These are phyloP conservation scores for Ochropacha duplaris DNA, from an alignment of 2,888 invertebrate species.

Conservation along the genomic window DNA sequence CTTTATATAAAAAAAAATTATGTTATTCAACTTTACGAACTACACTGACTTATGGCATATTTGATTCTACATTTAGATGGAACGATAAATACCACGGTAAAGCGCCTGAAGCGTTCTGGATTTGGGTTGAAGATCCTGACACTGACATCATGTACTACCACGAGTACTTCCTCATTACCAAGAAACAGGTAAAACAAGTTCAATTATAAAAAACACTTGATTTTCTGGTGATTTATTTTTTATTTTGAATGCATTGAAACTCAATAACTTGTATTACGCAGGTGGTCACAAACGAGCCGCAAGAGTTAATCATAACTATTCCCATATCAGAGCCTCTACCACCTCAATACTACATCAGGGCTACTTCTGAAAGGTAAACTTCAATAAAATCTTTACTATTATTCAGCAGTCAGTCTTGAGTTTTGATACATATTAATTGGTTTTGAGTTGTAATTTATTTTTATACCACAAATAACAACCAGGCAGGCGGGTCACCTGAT, in stretches of 20 bases:
- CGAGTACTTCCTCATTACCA: conserved; percentile 93
- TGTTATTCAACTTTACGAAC: too few relatives aligned
- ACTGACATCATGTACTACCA: conserved; percentile 97
- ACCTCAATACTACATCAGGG: conserved; percentile 94
- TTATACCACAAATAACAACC: too few relatives aligned
- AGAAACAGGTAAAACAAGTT: conserved; percentile 85
- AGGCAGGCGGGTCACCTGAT: too few relatives aligned
- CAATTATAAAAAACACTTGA: too few relatives aligned
- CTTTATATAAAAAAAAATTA: too few relatives aligned
- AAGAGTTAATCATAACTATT: conserved; percentile 96
- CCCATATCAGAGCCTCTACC: conserved; percentile 96
- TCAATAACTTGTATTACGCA: conserved; percentile 45
- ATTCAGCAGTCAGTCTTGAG: too few relatives aligned
- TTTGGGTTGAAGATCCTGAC: conserved; percentile 99
- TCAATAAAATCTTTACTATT: not conserved
- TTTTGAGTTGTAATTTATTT: too few relatives aligned
- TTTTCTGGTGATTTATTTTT: too few relatives aligned
- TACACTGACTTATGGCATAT: too few relatives aligned
- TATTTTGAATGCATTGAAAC: too few relatives aligned
- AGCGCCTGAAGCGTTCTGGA: conserved; percentile 95
- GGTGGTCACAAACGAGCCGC: conserved; percentile 88
- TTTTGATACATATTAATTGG: too few relatives aligned
- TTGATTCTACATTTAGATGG: conserved; percentile 86
- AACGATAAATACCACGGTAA: conserved; percentile 95
- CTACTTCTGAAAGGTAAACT: conserved; percentile 90